Percentiles rank a stretch among this genome's conserved stretches.
Conservation (phyloP, 2,797 vertebrate genomes). For the Sphaeramia orbicularis region DNA sequence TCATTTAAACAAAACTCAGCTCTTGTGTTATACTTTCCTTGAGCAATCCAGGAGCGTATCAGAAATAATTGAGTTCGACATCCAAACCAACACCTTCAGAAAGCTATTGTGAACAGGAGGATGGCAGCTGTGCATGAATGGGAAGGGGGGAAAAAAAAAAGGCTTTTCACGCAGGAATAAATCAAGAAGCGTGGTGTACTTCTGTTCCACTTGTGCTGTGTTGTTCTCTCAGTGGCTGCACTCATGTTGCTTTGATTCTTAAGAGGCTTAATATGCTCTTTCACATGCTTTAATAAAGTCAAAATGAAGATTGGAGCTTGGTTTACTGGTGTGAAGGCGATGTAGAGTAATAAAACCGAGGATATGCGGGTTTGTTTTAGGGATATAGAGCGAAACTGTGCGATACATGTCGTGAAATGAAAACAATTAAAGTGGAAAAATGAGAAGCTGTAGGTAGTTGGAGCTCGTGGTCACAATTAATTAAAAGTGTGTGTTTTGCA, state of each 20-base stretch:
- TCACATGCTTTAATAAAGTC: conserved; percentile 10
- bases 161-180: conserved; percentile 17
- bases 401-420: too few species aligned
- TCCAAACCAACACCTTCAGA: not conserved
- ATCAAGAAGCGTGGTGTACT: conserved; percentile 9
- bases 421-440: too few species aligned
- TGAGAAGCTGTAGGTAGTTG: too few species aligned
- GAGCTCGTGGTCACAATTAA: not conserved
- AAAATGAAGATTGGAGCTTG: conserved; percentile 2
- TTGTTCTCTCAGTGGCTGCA: not conserved
- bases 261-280: conserved; percentile 24
- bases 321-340: conserved; percentile 1
- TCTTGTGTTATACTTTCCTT: conserved; percentile 1
- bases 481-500: not conserved
- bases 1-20: not conserved
- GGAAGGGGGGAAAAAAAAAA: too few species aligned
- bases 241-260: conserved; percentile 39
- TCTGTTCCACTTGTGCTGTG: conserved; percentile 15
- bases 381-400: too few species aligned
- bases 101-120: conserved; percentile 3
- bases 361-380: too few species aligned
- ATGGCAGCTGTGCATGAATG: not conserved
- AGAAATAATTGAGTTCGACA: not conserved
- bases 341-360: conserved; percentile 8
- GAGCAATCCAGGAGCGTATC: not conserved